Conservation (phyloP, 1,140 invertebrate species). For the Zaprionus ornatus region DNA sequence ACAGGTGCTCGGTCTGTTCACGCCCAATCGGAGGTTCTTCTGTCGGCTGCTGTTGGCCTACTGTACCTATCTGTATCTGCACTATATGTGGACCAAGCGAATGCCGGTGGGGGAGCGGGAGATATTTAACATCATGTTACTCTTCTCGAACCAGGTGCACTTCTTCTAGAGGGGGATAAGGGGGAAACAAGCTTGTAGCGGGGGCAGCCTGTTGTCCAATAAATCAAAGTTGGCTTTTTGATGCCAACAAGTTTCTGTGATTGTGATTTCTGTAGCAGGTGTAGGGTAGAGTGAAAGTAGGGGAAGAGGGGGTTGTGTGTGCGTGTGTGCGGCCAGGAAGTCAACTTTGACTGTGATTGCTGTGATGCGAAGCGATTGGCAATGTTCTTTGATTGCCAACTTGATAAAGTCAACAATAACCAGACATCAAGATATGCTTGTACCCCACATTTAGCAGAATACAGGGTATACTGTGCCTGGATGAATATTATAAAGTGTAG, state of each 20-base stretch:
- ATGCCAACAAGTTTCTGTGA: slow-evolving; percentile 25
- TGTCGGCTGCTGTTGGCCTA: slow-evolving; percentile 51
- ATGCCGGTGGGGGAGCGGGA: slow-evolving; percentile 38
- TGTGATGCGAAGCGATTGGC: slow-evolving; percentile 10
- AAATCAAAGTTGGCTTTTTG: slow-evolving; percentile 14
- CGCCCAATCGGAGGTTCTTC: slow-evolving; percentile 43
- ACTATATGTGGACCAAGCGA: slow-evolving; percentile 47
- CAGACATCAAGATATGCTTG: neutral
- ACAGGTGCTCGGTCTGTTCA: slow-evolving; percentile 43
- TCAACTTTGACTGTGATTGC: slow-evolving; percentile 13
- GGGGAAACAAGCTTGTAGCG: neutral
- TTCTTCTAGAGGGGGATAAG: neutral
- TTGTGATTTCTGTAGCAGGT: neutral
- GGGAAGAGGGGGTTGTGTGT: neutral
- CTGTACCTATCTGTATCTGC: slow-evolving; percentile 42
- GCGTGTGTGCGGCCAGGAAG: neutral
- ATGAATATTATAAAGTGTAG: neutral
- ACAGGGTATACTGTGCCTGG: neutral
- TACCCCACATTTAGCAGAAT: neutral
- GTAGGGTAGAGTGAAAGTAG: neutral
- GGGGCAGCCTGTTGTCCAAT: neutral
- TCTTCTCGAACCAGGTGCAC: neutral
- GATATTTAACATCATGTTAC: slow-evolving; percentile 27
- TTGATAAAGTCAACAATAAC: slow-evolving; percentile 3
- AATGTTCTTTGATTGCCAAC: slow-evolving; percentile 9